Conservation (phyloP, 2,113 vertebrate genomes). For the Caloenas nicobarica region DNA sequence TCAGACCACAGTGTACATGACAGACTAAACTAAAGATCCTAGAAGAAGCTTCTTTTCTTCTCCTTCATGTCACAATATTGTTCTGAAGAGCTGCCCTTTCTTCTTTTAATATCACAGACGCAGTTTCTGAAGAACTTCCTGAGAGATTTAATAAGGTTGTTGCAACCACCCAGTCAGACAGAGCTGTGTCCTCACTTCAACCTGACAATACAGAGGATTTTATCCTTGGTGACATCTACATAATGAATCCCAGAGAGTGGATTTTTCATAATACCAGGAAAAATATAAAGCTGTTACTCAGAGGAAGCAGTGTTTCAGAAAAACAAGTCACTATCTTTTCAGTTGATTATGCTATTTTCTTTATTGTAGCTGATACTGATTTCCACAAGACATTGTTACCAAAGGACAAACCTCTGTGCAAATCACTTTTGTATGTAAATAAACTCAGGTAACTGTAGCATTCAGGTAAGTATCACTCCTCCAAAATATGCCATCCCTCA, state of each 20-base stretch:
- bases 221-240: not conserved
- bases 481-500: not conserved
- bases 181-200: conserved; percentile 22
- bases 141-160: conserved; percentile 29
- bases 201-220: not conserved
- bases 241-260: not conserved
- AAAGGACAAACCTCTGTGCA: not conserved
- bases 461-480: not conserved
- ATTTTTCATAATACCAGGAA: not conserved
- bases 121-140: conserved; percentile 14
- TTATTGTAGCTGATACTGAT: not conserved
- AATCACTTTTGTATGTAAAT: not conserved
- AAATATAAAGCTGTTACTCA: not conserved
- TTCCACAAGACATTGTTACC: not conserved
- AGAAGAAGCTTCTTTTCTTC: not conserved
- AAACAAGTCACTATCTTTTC: not conserved
- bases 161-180: not conserved
- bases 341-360: not conserved
- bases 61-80: not conserved
- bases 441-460: not conserved
- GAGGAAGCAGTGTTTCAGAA: not conserved
- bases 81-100: not conserved
- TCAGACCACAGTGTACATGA: not conserved
- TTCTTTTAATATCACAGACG: not conserved
- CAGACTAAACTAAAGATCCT: not conserved